Evolutionary conservation across 1,140 invertebrate genomes (phyloP).

Genomic region (Planococcus citri): DNA sequence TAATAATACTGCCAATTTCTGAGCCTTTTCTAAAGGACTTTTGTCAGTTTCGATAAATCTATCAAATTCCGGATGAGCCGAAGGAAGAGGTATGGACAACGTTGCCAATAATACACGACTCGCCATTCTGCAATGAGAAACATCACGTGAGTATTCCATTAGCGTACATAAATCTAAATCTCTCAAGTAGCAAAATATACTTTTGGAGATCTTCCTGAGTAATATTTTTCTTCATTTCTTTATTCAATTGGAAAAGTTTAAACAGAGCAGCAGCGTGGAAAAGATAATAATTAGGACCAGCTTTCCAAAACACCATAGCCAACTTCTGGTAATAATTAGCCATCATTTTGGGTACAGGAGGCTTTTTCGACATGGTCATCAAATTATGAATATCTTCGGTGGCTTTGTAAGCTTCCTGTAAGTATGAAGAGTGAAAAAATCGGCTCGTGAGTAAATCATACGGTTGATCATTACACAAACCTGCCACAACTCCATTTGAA

Average conservation of each 20-base stretch:
- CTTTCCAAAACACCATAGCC: constrained; percentile 98
- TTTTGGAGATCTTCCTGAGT: constrained; percentile 80
- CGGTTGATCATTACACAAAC: constrained; percentile 33
- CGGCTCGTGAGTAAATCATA: no score
- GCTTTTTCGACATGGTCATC: constrained; percentile 92
- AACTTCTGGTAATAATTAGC: constrained; percentile 96
- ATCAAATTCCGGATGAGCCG: constrained; percentile 90
- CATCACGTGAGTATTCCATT: constrained; percentile 11
- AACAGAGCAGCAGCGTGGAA: constrained; percentile 96
- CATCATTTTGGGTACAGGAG: constrained; percentile 89
- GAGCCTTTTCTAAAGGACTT: constrained; percentile 84
- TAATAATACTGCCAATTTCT: constrained; percentile 76
- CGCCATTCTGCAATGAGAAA: constrained; percentile 55
- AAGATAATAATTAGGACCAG: constrained; percentile 69
- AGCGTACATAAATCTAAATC: not conserved
- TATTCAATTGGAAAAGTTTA: constrained; percentile 81
- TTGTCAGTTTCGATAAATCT: constrained; percentile 94
- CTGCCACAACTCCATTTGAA: constrained; percentile 99
- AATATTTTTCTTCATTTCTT: constrained; percentile 95
- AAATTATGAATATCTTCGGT: constrained; percentile 95
- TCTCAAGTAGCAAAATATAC: no score
- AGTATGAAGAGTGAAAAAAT: not conserved
- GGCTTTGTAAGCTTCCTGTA: constrained; percentile 88
- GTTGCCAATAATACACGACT: constrained; percentile 84
- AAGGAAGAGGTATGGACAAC: constrained; percentile 84